Conservation (phyloP, 23 tunicate species). For the Styela plicata region DNA sequence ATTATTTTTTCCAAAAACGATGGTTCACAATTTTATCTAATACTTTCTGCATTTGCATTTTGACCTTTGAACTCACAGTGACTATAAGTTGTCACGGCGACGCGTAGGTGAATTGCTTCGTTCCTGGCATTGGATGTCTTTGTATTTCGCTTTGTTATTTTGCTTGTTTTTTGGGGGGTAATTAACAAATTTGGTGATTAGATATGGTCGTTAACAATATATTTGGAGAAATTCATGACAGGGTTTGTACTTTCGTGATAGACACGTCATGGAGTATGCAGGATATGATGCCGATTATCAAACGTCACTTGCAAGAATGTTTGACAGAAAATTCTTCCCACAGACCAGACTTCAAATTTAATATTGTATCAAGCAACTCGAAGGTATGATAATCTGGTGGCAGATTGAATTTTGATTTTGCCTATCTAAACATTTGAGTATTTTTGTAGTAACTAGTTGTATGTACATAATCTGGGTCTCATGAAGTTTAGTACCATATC, state of each 20-base stretch:
- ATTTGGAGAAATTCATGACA: conserved; percentile 94
- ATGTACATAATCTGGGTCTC: too few species aligned
- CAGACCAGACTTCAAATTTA: conserved; percentile 70
- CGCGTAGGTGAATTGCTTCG: background rate
- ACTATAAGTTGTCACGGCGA: background rate
- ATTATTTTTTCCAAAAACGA: too few species aligned
- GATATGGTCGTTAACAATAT: conserved; percentile 45
- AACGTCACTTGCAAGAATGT: conserved; percentile 56
- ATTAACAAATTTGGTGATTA: too few species aligned
- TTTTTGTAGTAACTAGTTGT: too few species aligned
- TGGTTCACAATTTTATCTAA: too few species aligned
- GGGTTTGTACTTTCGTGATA: conserved; percentile 72
- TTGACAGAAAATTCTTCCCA: conserved; percentile 70
- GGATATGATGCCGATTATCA: conserved; percentile 58
- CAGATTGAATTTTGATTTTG: too few species aligned
- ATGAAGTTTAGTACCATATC: too few species aligned
- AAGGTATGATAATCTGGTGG: conserved; percentile 72
- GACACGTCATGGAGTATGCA: conserved; percentile 96
- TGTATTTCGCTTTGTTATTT: too few species aligned
- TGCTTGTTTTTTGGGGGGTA: too few species aligned
- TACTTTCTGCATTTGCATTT: too few species aligned
- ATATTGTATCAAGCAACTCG: conserved; percentile 67
- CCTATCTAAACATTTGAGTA: too few species aligned
- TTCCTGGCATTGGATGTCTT: too few species aligned
- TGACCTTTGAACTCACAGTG: background rate